These are phyloP conservation scores for Metaphire vulgaris DNA, from an alignment of 1,140 invertebrate genomes.

Conservation along the genomic window DNA sequence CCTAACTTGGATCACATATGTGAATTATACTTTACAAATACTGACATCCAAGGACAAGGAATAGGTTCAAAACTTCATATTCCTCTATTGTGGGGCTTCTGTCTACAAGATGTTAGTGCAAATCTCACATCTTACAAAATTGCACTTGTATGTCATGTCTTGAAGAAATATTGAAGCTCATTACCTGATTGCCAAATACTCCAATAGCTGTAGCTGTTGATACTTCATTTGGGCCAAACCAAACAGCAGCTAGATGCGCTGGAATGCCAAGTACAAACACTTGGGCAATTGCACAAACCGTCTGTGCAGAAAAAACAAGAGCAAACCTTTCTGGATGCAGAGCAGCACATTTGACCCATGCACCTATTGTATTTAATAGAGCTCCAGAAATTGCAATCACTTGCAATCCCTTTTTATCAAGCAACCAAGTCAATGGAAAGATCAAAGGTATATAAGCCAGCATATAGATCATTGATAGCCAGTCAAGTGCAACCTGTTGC, in stretches of 20 bases:
- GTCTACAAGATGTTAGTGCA: too few species aligned
- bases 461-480: slow-evolving; percentile 97
- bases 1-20: too few species aligned
- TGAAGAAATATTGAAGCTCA: too few species aligned
- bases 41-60: too few species aligned
- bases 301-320: slow-evolving; percentile 25
- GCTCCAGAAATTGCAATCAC: slow-evolving; percentile 75
- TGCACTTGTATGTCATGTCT: too few species aligned
- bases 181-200: slow-evolving; percentile 96
- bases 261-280: slow-evolving; percentile 89
- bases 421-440: slow-evolving; percentile 85
- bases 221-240: slow-evolving; percentile 89
- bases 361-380: slow-evolving; percentile 73
- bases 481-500: slow-evolving; percentile 55
- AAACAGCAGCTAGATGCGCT: slow-evolving; percentile 84
- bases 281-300: slow-evolving; percentile 28
- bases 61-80: too few species aligned
- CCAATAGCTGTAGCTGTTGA: slow-evolving; percentile 94
- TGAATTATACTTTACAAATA: too few species aligned
- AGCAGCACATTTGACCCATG: slow-evolving; percentile 85
- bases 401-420: slow-evolving; percentile 81
- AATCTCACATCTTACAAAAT: too few species aligned
- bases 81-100: too few species aligned
- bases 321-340: slow-evolving; percentile 58
- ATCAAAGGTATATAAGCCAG: slow-evolving; percentile 90